Percentiles rank a stretch among this genome's conserved stretches.
These are phyloP conservation scores for Cercopithecus mona DNA, from an alignment of 2,113 vertebrate species.

Conservation along the genomic window DNA sequence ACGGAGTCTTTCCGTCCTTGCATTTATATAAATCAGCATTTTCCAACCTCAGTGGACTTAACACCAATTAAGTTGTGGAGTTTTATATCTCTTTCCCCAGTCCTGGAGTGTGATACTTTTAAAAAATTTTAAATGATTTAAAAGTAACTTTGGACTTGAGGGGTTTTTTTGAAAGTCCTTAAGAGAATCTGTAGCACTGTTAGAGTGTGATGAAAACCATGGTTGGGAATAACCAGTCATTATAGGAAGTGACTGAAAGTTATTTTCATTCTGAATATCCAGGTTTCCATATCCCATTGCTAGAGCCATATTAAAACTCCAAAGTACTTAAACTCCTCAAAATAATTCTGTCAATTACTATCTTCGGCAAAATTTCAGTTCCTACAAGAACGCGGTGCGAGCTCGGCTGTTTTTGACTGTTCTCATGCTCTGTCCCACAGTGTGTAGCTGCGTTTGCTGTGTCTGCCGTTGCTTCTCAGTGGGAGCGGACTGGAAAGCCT, in stretches of 20 bases:
- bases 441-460: conserved; percentile 97
- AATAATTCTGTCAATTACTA: background rate
- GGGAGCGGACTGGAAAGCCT: conserved; percentile 98
- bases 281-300: background rate
- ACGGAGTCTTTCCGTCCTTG: background rate
- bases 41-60: background rate
- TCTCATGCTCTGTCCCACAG: conserved; percentile 77
- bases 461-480: conserved; percentile 98
- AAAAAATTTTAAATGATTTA: background rate
- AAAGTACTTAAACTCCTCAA: background rate
- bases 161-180: background rate
- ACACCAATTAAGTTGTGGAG: background rate
- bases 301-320: background rate
- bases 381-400: background rate
- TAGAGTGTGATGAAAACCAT: background rate
- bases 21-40: background rate
- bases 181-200: background rate
- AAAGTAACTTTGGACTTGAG: background rate
- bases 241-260: background rate
- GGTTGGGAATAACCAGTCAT: background rate
- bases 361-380: background rate
- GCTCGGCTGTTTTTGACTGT: background rate
- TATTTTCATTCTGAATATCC: background rate
- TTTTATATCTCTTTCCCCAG: background rate
- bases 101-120: background rate